phyloP scores from a whole-genome alignment of 2,113 vertebrate species.

The Cygnus buccinator region DNA sequence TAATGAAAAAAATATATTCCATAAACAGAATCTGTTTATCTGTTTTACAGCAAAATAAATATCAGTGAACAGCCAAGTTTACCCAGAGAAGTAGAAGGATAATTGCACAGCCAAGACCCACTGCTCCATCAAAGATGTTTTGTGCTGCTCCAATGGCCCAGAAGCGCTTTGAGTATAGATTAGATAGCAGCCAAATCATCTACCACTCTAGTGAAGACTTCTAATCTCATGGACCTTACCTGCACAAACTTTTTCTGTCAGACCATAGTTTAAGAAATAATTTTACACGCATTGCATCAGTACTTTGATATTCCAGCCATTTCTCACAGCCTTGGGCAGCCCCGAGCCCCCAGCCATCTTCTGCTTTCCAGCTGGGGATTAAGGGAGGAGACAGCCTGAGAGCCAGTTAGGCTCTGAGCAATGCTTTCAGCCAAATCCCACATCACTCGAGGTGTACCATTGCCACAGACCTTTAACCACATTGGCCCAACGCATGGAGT shows the following conservation, averaged over 20 bases:
- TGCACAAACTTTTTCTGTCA: not conserved
- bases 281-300: not conserved
- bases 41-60: constrained; percentile 24
- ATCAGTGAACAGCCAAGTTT: not conserved
- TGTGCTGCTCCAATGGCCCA: not conserved
- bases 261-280: not conserved
- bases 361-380: not conserved
- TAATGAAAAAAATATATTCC: not conserved
- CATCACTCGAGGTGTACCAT: not conserved
- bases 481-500: not conserved
- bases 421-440: not conserved
- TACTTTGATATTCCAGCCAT: not conserved
- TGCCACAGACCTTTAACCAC: not conserved
- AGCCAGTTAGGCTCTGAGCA: not conserved
- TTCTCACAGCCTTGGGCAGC: not conserved
- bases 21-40: constrained; percentile 18
- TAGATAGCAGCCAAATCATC: not conserved
- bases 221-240: not conserved
- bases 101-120: not conserved
- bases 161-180: not conserved
- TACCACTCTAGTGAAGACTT: not conserved
- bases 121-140: not conserved
- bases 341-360: not conserved
- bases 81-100: not conserved
- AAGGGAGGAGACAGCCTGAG: not conserved